Evolutionary conservation across 2,113 vertebrate species (phyloP), one percentile per base, ranked within the genome.

Genomic region (Desmodus rotundus): DNA sequence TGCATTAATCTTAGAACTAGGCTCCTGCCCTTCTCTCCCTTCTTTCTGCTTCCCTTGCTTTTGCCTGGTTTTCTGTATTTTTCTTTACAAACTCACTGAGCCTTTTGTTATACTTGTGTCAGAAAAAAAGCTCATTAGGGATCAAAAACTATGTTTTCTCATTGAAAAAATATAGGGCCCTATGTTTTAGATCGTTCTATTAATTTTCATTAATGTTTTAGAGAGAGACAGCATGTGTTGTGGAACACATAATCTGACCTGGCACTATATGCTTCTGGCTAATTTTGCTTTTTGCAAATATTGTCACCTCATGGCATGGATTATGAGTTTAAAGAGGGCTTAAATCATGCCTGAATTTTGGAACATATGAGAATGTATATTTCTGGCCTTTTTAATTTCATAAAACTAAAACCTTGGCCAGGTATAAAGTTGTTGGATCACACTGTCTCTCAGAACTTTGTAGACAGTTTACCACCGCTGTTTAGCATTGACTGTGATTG

Each of bases 21-120:
- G 20, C 8, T 52, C 87, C 72, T 85, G 36, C 33, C 6, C 70
- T 81, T 78, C 17, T 56, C 22, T 70, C 16, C 14, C 45, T 87
- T 77, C 7, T 58, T 91, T 45, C 31, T 70, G 78, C 16, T 2
- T 87, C 13, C 3, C 5, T 91, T 92, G 10, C 7, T 56, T 81
- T 89, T 61, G 4, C 72, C 10, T 63, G 58, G 20, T 45, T 68
- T 94, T 14, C 7, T 61, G 1, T 72, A 36, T 78, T 90, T 96
- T 95, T 89, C 67, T 94, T 89, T 74, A n/a, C n/a, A 96, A 91
- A 82, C 26, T 94, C 91, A 63, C 67, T 41, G 88, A 84, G 77
- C 31, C 61, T 95, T 90, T 85, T 68, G 65, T 56, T 72, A 85
- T 24, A 63, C 12, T 17, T 72, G 2, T 63, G 17, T 67, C 16